Percentiles rank a stretch among this genome's conserved stretches.
Evolutionary conservation across 2,113 vertebrate genomes (phyloP).

Genomic region (Centropus bengalensis): DNA sequence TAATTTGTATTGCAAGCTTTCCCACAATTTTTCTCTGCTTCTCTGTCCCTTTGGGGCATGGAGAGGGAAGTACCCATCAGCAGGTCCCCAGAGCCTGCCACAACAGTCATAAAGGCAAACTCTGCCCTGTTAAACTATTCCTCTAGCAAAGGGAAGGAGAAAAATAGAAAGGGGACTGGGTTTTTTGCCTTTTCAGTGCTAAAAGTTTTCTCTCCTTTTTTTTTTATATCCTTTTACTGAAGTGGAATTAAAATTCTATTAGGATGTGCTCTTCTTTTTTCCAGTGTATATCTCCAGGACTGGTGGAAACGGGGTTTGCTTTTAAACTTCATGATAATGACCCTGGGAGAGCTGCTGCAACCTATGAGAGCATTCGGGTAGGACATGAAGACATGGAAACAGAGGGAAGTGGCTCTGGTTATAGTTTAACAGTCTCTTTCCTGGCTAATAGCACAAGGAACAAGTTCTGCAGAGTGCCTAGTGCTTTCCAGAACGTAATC

Average conservation of each 20-base stretch:
- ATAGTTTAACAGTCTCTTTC: not conserved
- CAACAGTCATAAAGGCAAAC: not conserved
- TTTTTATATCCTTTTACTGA: not conserved
- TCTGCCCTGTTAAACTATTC: not conserved
- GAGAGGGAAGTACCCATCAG: not conserved
- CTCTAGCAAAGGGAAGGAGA: not conserved
- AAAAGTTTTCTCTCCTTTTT: not conserved
- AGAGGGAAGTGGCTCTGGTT: not conserved
- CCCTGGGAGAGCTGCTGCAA: constrained; percentile 90
- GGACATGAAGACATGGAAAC: constrained; percentile 24
- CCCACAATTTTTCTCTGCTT: not conserved
- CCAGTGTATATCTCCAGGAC: constrained; percentile 94
- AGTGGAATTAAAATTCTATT: constrained; percentile 50
- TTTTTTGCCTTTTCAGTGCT: not conserved
- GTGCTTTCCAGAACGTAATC: not conserved
- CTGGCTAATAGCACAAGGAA: not conserved
- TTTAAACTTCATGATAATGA: constrained; percentile 92
- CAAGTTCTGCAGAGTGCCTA: not conserved
- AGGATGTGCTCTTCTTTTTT: constrained; percentile 66
- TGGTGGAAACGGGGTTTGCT: constrained; percentile 95
- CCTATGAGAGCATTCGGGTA: constrained; percentile 94
- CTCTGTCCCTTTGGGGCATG: not conserved
- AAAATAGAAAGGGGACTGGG: not conserved
- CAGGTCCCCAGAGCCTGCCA: not conserved
- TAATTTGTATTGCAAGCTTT: not conserved